phyloP scores from a whole-genome alignment of 37 sponge, comb jelly and placozoan species.

The Mnemiopsis leidyi region DNA sequence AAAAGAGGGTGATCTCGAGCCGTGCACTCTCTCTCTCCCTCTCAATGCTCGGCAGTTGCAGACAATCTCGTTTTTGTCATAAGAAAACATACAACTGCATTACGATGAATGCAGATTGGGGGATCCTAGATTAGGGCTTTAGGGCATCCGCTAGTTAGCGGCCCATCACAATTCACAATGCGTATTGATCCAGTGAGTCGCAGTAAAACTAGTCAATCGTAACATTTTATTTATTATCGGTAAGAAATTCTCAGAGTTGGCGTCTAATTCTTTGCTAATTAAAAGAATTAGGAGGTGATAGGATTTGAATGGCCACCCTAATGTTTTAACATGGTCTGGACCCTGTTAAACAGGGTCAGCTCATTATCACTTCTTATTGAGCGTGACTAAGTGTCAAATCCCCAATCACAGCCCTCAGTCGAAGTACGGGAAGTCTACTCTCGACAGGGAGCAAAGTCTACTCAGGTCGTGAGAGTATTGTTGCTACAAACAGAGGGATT shows the following conservation, averaged over 20 bases:
- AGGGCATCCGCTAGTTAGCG: background rate
- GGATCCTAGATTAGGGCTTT: background rate
- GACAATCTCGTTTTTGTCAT: background rate
- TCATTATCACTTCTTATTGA: background rate
- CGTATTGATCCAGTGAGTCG: background rate
- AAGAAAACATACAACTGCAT: background rate
- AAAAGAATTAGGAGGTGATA: background rate
- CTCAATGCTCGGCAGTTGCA: background rate
- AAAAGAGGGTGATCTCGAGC: background rate
- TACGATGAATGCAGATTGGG: background rate
- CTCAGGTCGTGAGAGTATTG: too few relatives aligned
- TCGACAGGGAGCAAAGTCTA: background rate
- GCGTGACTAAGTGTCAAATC: background rate
- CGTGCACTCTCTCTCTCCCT: too few relatives aligned
- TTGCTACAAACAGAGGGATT: too few relatives aligned
- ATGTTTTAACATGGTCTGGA: slow-evolving; percentile 47
- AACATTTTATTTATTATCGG: background rate
- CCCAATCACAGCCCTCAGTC: too few relatives aligned
- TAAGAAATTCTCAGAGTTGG: background rate
- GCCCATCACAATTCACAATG: background rate
- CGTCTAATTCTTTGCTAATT: background rate
- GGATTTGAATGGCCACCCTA: slow-evolving; percentile 4
- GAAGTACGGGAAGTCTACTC: too few relatives aligned
- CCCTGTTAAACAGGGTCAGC: slow-evolving; percentile 23
- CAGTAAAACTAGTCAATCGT: background rate